Base-by-base conservation (phyloP, 2,888 invertebrate genomes). In the Alloscopus bannaensis region DNA sequence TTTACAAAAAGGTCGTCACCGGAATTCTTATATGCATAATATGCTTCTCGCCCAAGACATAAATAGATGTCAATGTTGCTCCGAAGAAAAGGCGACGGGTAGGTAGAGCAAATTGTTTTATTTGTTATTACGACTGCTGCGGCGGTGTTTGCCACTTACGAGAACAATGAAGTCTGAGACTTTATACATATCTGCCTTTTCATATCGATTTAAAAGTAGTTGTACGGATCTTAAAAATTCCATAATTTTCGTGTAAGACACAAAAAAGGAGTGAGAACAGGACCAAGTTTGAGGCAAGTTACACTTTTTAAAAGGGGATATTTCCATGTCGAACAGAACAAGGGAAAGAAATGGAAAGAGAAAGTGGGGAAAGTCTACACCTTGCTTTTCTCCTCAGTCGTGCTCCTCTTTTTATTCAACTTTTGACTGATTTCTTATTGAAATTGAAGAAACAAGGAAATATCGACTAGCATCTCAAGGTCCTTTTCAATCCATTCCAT, bases 41-140 rank as follows among this genome's bases (percentile, higher is more conserved):
- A 42, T 6, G 64, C 2, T 40, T 6, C 42, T 11, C 24, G 8
- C 13, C 3, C 4, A 60, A 31, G 31, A 18, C 3, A 20, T 60
- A 31, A 29, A 26, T 3, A 26, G 28, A 60, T 31, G 36, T 26
- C 6, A 6, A 60, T 29, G 31, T 11, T 16, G 45, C 8, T 16
- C n/a, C n/a, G n/a, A n/a, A n/a, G n/a, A n/a, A n/a, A n/a, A n/a
- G n/a, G n/a, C n/a, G 18, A 55, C 55, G 26, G 3, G 55, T 4
- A 64, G 22, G 18, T 24, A 45, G 42, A 40, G 40, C 11, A 36
- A 62, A 59, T 59, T 59, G 59, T 59, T 59, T 59, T 59, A 59
- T 59, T 28, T n/a, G n/a, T n/a, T n/a, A n/a, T n/a, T n/a, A n/a
- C n/a, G n/a, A n/a, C n/a, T n/a, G n/a, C n/a, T n/a, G n/a, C n/a